Evolutionary conservation across 2,797 vertebrate genomes (phyloP).

Genomic region (Peromyscus aztecus): DNA sequence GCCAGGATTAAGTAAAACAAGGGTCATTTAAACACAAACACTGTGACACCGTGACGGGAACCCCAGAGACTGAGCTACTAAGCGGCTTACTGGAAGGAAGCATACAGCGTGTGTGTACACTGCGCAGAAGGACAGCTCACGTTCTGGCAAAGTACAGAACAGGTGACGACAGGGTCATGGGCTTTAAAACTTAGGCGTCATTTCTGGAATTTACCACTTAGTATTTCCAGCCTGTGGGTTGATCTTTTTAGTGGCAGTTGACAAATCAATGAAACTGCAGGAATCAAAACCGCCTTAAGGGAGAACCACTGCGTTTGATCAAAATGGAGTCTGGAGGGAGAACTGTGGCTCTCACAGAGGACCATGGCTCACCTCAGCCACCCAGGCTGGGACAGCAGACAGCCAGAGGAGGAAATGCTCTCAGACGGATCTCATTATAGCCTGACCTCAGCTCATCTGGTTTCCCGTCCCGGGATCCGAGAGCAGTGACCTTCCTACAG

Average conservation of each 20-base stretch:
- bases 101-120: neutral
- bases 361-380: neutral
- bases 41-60: neutral
- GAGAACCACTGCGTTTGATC: neutral
- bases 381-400: neutral
- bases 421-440: neutral
- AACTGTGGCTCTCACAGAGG: neutral
- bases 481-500: neutral
- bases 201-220: neutral
- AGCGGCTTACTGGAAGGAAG: neutral
- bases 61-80: neutral
- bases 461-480: slow-evolving; percentile 31
- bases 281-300: neutral
- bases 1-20: neutral
- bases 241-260: neutral
- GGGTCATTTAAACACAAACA: neutral
- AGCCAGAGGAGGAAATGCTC: neutral
- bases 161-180: neutral
- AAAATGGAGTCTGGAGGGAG: neutral
- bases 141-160: neutral
- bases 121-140: neutral
- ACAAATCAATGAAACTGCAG: neutral
- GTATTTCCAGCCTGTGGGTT: neutral
- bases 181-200: neutral
- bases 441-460: neutral